Conservation (phyloP, 2,113 vertebrate species). For the Sphaerodactylus townsendi region DNA sequence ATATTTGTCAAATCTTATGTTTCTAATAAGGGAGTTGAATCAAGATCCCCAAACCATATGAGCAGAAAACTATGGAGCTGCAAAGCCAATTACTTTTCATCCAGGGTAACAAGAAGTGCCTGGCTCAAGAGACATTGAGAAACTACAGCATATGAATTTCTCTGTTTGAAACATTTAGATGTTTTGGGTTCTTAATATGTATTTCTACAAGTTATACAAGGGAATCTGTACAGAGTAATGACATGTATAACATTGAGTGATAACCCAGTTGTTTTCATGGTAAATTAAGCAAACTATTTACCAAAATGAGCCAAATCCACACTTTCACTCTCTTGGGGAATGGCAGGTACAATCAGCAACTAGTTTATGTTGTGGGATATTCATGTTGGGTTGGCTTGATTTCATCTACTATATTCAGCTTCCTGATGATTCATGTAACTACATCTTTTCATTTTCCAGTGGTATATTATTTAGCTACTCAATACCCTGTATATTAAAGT, state of each 20-base stretch:
- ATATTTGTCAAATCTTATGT: constrained; percentile 7
- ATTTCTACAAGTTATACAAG: constrained; percentile 12
- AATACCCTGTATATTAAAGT: not conserved
- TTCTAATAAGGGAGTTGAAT: constrained; percentile 38
- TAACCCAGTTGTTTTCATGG: not conserved
- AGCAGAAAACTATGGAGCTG: constrained; percentile 1
- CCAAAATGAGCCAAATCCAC: not conserved
- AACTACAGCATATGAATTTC: not conserved
- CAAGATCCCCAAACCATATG: constrained; percentile 26
- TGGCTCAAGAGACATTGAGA: not conserved
- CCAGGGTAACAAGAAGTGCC: not conserved
- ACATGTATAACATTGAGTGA: not conserved
- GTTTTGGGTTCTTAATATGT: not conserved
- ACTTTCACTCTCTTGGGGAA: not conserved
- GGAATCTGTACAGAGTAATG: not conserved
- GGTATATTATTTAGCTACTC: constrained; percentile 14
- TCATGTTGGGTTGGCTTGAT: not conserved
- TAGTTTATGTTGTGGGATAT: not conserved
- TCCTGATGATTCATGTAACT: not conserved
- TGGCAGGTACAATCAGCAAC: not conserved
- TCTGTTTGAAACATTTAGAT: not conserved
- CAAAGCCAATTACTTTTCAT: not conserved
- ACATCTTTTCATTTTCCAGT: constrained; percentile 19
- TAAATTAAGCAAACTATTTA: not conserved
- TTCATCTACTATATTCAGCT: not conserved